phyloP scores from a whole-genome alignment of 1,140 invertebrate species.

The Psilanteris sp. region DNA sequence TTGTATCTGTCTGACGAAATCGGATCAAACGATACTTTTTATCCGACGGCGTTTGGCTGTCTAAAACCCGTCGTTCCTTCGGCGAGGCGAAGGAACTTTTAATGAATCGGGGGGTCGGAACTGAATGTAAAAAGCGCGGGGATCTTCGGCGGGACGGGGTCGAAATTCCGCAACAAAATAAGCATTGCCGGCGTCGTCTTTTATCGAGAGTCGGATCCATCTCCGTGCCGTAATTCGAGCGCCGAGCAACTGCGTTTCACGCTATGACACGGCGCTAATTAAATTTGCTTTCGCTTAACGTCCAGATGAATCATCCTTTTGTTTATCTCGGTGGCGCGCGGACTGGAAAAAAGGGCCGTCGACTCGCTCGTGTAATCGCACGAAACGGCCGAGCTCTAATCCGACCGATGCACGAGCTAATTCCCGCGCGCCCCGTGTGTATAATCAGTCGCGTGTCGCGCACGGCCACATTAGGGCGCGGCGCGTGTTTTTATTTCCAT shows the following conservation, averaged over 20 bases:
- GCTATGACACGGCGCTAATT: conserved; percentile 21
- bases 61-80: too few relatives aligned
- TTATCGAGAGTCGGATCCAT: too few relatives aligned
- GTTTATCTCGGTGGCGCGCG: conserved; percentile 8
- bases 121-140: too few relatives aligned
- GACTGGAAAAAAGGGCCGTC: conserved; percentile 7
- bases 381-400: conserved; percentile 11
- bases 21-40: too few relatives aligned
- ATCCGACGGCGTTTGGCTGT: too few relatives aligned
- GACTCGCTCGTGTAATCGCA: conserved; percentile 17
- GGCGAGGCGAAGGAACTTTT: too few relatives aligned
- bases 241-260: conserved; percentile 21
- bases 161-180: too few relatives aligned
- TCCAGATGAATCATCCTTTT: conserved; percentile 20
- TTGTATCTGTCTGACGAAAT: too few relatives aligned
- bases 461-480: conserved; percentile 15
- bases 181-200: too few relatives aligned
- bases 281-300: conserved; percentile 19
- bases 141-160: too few relatives aligned
- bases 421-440: conserved; percentile 23
- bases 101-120: too few relatives aligned
- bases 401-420: conserved; percentile 13
- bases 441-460: conserved; percentile 45
- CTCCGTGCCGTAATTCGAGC: conserved; percentile 61
- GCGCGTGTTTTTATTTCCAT: conserved; percentile 21